Evolutionary conservation across 2,797 vertebrate genomes (phyloP), one percentile per base, ranked within the genome.

Genomic region (Phoxinus dragarum): DNA sequence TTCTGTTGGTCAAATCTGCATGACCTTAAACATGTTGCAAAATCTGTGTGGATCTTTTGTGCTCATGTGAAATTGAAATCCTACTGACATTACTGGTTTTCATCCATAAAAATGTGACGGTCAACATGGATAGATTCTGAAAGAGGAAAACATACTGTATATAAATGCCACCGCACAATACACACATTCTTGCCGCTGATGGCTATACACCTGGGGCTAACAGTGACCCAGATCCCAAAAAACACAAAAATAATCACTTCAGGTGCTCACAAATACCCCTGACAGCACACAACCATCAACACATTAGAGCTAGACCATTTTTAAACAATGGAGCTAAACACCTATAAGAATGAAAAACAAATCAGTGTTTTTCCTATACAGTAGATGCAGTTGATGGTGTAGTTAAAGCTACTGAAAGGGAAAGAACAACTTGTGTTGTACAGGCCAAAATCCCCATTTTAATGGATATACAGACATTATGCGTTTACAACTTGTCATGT

Each of bases 221-320:
- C 54, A 77, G 88, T 94, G 92, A 94, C 93, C 93, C 91, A 94
- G 91, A 94, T 94, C 59, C 19, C 14, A 52, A 74, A 66, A 59
- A 78, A 61, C 71, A 74, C 79, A 78, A 59, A 85, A n/a, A 40
- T 69, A 72, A 34, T 40, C 14, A 59, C 47, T 78, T 77, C 64
- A 40, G 67, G 40, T 36, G n/a, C 38, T 71, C 38, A 68, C 76
- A 47, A 85, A 49, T 38, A 73, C 27, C 34, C 42, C 54, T 38
- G 59, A 12, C 38, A 79, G 21, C 56, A 31, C 16, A 27, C 14
- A 56, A n/a, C 3, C 47, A 54, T 36, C 52, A 40, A 76, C 52
- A 76, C 34, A 16, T 76, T n/a, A n/a, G 6, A 16, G 34, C 5
- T 56, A 56, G 3, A 59, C 21, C 21, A n/a, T 56, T 77, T 40